Evolutionary conservation across 2,888 invertebrate genomes (phyloP).

Genomic region (Drosophila nr. perissopoda): DNA sequence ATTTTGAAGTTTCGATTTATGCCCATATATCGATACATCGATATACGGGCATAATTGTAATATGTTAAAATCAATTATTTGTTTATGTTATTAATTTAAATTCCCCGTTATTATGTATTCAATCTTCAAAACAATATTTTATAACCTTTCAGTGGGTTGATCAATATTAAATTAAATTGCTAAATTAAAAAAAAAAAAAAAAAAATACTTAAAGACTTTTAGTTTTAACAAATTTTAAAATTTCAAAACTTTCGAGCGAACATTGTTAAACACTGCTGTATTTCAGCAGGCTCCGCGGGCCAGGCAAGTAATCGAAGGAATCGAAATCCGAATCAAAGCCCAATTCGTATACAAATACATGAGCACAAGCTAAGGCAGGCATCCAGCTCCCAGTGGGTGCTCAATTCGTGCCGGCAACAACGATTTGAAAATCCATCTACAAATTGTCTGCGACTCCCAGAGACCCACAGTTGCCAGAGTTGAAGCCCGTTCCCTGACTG

Average conservation of each 20-base stretch:
- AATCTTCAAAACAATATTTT: too few relatives aligned
- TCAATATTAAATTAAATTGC: too few relatives aligned
- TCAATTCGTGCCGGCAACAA: conserved; percentile 75
- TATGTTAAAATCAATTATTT: too few relatives aligned
- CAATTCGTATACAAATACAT: conserved; percentile 55
- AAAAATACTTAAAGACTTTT: background rate
- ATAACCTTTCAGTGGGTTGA: too few relatives aligned
- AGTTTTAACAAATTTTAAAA: rapidly evolving
- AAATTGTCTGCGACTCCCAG: conserved; percentile 67
- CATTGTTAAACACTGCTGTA: background rate
- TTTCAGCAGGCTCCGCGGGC: background rate
- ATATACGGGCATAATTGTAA: too few relatives aligned
- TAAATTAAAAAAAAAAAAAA: too few relatives aligned
- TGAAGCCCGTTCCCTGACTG: conserved; percentile 28
- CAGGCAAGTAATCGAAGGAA: background rate
- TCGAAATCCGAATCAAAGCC: conserved; percentile 15
- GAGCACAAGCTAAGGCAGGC: background rate
- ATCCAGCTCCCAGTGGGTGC: conserved; percentile 54
- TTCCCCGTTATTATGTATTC: too few relatives aligned
- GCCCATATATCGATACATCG: too few relatives aligned
- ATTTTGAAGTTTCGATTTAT: too few relatives aligned
- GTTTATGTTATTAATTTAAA: too few relatives aligned
- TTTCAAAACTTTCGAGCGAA: background rate
- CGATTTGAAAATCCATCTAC: conserved; percentile 72
- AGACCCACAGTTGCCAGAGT: conserved; percentile 19